Percentiles rank a stretch among this genome's conserved stretches.
These are phyloP conservation scores for Pelochelys cantorii DNA, from an alignment of 2,797 vertebrate species.

Conservation along the genomic window DNA sequence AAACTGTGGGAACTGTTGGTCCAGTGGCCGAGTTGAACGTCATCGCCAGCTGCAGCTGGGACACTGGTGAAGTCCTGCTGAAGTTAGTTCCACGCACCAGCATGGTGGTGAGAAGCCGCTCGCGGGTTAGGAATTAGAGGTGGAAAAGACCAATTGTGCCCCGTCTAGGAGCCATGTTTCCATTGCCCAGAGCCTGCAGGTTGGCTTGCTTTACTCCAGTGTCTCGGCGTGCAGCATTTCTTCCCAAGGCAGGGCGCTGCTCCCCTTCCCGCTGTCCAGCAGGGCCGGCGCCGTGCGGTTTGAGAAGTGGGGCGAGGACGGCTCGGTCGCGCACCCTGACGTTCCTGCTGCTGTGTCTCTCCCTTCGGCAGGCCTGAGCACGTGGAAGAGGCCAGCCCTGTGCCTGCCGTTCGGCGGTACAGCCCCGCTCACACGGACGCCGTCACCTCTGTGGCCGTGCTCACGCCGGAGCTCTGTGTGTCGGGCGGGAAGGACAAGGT, in stretches of 20 bases:
- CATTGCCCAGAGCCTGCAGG: not conserved
- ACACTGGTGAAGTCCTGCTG: not conserved
- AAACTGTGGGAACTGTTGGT: not conserved
- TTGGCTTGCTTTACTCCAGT: not conserved
- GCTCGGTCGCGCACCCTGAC: fast-evolving
- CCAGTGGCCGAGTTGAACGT: not conserved
- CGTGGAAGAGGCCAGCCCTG: conserved; percentile 73
- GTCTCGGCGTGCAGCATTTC: not conserved
- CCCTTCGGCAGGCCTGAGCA: conserved; percentile 77
- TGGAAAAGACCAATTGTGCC: not conserved
- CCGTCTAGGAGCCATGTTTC: too few species aligned
- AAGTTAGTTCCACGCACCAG: not conserved
- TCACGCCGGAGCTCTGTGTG: conserved; percentile 89
- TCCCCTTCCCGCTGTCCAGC: not conserved
- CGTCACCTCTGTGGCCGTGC: conserved; percentile 86
- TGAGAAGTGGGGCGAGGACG: not conserved
- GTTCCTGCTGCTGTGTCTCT: not conserved
- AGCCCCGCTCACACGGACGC: conserved; percentile 85
- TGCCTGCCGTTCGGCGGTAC: conserved; percentile 78
- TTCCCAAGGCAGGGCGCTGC: not conserved
- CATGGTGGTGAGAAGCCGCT: not conserved
- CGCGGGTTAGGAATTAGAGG: not conserved
- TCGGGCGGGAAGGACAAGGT: conserved; percentile 95
- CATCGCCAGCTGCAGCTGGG: not conserved
- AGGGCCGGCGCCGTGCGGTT: not conserved